These are phyloP conservation scores for Malaclemys terrapin DNA, from an alignment of 2,113 vertebrate species.

Conservation along the genomic window DNA sequence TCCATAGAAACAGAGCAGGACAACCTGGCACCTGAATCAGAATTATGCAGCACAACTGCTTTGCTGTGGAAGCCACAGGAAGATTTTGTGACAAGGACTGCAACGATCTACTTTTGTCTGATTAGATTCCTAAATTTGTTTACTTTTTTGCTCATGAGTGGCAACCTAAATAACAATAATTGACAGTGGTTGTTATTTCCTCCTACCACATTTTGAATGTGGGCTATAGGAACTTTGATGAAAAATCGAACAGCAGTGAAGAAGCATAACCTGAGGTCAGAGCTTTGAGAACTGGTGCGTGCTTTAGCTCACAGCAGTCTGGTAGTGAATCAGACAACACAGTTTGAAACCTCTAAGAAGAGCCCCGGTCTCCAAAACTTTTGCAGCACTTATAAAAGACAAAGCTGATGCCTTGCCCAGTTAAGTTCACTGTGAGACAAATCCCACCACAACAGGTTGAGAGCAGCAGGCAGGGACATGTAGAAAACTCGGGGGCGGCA, in stretches of 20 bases:
- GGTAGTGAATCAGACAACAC: not conserved
- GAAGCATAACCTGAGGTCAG: not conserved
- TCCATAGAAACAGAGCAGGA: not conserved
- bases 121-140: constrained; percentile 51
- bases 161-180: constrained; percentile 39
- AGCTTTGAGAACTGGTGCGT: not conserved
- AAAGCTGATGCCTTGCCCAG: not conserved
- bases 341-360: not conserved
- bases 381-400: not conserved
- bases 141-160: constrained; percentile 51
- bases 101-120: constrained; percentile 52
- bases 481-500: not conserved
- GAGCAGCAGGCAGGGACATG: not conserved
- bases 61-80: constrained; percentile 19
- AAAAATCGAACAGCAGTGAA: constrained; percentile 3
- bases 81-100: constrained; percentile 42
- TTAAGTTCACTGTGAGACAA: not conserved
- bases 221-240: not conserved
- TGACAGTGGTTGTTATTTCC: constrained; percentile 31
- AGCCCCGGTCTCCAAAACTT: not conserved
- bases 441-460: not conserved
- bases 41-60: not conserved
- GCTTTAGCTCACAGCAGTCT: not conserved
- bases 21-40: constrained; percentile 9
- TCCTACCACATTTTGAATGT: constrained; percentile 25